phyloP scores from a whole-genome alignment of 2,113 vertebrate genomes.

The Helogale parvula region DNA sequence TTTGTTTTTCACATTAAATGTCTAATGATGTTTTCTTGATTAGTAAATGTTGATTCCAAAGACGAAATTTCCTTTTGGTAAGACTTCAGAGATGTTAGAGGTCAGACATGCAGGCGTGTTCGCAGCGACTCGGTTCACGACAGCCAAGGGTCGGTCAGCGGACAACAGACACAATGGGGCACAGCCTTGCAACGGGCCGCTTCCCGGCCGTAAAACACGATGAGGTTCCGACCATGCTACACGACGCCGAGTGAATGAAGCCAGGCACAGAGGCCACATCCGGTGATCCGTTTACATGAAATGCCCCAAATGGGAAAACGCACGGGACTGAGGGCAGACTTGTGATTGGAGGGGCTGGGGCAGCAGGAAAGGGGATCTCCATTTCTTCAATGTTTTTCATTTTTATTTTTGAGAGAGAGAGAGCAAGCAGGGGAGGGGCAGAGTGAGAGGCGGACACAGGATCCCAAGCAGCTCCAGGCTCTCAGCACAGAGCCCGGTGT shows the following conservation, averaged over 20 bases:
- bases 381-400: too few species aligned
- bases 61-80: neutral
- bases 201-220: neutral
- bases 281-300: accelerated
- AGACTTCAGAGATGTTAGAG: neutral
- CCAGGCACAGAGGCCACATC: accelerated
- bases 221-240: accelerated
- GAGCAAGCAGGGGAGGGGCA: too few species aligned
- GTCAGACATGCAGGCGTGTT: accelerated
- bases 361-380: accelerated
- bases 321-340: neutral
- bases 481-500: too few species aligned
- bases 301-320: accelerated
- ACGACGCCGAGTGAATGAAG: accelerated
- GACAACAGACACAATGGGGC: accelerated
- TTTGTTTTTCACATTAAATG: neutral
- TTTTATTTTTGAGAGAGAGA: too few species aligned
- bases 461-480: too few species aligned
- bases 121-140: accelerated
- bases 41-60: neutral
- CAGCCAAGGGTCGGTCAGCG: too few species aligned
- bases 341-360: accelerated
- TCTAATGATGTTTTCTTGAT: neutral
- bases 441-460: too few species aligned
- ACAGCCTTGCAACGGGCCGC: accelerated